Conservation (phyloP, 2,888 invertebrate species). For the Pristionchus arcanus region DNA sequence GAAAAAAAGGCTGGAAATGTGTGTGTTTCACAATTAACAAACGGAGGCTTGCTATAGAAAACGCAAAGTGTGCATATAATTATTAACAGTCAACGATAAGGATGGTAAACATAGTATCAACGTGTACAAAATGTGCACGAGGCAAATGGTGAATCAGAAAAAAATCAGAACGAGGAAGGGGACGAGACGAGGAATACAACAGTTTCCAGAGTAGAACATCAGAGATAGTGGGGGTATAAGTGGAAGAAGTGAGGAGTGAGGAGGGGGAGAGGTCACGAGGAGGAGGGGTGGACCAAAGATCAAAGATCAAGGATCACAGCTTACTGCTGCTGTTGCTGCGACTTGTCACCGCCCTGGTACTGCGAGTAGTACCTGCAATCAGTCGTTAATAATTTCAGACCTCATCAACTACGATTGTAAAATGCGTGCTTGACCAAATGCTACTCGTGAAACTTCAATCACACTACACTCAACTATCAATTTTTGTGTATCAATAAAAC, state of each 20-base stretch:
- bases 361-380: constrained; percentile 47
- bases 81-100: neutral
- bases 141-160: neutral
- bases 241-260: neutral
- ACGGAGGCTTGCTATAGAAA: neutral
- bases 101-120: constrained; percentile 15
- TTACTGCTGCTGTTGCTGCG: constrained; percentile 27
- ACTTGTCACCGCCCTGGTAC: constrained; percentile 37
- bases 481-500: no score
- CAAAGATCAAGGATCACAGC: neutral
- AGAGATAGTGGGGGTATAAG: neutral
- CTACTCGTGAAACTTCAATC: neutral
- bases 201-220: constrained; percentile 6
- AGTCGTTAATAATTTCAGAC: neutral
- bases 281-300: neutral
- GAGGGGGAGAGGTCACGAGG: neutral
- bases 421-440: neutral
- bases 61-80: constrained; percentile 27
- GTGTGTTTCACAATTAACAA: constrained; percentile 33
- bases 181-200: neutral
- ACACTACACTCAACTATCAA: no score
- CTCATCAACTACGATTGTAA: neutral
- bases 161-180: neutral
- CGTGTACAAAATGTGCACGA: constrained; percentile 4
- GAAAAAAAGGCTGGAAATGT: constrained; percentile 20